Conservation (phyloP, 1,140 invertebrate species). For the Trachelipus rathkii region DNA sequence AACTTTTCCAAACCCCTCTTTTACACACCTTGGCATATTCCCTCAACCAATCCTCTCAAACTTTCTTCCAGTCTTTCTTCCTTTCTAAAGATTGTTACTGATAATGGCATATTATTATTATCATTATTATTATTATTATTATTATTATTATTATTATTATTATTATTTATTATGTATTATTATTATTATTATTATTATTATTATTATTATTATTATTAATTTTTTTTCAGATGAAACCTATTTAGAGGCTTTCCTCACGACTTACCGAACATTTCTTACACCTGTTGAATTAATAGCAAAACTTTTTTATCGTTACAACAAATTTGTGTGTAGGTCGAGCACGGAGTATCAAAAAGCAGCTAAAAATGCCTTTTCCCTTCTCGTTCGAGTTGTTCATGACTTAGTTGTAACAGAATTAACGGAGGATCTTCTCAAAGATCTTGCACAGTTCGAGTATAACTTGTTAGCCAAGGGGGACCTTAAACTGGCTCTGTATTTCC, state of each 20-base stretch:
- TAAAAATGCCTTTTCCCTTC: constrained; percentile 77
- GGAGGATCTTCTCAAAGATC: constrained; percentile 49
- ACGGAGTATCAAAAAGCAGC: constrained; percentile 70
- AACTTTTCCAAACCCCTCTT: too few species aligned
- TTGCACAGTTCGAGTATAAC: constrained; percentile 86
- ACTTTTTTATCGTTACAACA: constrained; percentile 76
- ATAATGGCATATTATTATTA: too few species aligned
- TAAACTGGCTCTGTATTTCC: constrained; percentile 77
- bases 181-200: too few species aligned
- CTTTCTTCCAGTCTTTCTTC: too few species aligned
- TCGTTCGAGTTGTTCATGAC: constrained; percentile 87
- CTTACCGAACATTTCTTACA: constrained; percentile 89
- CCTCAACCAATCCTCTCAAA: too few species aligned
- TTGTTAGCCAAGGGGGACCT: constrained; percentile 77
- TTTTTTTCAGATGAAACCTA: background rate
- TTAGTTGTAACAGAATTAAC: constrained; percentile 71
- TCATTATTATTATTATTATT: too few species aligned
- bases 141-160: too few species aligned
- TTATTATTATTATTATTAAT: background rate
- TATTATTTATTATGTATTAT: too few species aligned
- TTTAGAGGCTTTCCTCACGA: constrained; percentile 77
- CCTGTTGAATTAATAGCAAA: constrained; percentile 83
- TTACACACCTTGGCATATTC: too few species aligned
- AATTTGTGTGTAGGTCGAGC: constrained; percentile 68
- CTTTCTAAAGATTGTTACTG: too few species aligned